These are phyloP conservation scores for Xanthorhoe spadicearia DNA, from an alignment of 2,888 invertebrate species.

Conservation along the genomic window DNA sequence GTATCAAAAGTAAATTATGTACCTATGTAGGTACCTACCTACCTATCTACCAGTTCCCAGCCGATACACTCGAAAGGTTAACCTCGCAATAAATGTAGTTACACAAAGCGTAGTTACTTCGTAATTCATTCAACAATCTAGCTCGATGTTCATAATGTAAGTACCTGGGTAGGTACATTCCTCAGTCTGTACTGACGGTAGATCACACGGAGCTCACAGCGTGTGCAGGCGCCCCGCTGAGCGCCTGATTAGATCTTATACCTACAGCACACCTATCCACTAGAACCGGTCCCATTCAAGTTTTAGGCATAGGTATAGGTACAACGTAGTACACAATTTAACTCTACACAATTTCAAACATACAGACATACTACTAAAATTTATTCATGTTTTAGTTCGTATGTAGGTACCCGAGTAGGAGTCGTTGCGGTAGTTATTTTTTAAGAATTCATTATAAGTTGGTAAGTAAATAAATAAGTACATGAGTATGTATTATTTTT, in stretches of 20 bases:
- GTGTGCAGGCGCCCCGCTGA: slow-evolving; percentile 1
- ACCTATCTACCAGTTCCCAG: no score
- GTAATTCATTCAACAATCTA: slow-evolving; percentile 2
- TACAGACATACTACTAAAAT: no score
- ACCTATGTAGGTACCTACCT: not conserved
- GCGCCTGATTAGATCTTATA: slow-evolving; percentile 1
- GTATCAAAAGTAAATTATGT: not conserved
- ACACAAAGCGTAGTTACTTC: not conserved
- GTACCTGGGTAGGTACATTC: not conserved
- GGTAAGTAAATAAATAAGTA: no score
- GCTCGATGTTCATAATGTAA: not conserved
- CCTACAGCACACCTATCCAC: not conserved
- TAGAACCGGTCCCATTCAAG: not conserved
- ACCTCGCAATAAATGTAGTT: not conserved
- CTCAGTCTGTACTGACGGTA: not conserved
- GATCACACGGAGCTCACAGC: not conserved
- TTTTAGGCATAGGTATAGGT: not conserved
- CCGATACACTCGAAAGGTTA: not conserved
- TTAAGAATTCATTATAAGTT: no score
- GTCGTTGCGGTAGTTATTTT: no score
- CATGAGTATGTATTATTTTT: no score
- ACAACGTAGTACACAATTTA: not conserved
- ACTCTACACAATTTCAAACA: no score
- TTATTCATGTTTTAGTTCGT: no score
- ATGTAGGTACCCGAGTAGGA: no score